Conservation (phyloP, 2,888 invertebrate species). For the Lucinisca nassula region DNA sequence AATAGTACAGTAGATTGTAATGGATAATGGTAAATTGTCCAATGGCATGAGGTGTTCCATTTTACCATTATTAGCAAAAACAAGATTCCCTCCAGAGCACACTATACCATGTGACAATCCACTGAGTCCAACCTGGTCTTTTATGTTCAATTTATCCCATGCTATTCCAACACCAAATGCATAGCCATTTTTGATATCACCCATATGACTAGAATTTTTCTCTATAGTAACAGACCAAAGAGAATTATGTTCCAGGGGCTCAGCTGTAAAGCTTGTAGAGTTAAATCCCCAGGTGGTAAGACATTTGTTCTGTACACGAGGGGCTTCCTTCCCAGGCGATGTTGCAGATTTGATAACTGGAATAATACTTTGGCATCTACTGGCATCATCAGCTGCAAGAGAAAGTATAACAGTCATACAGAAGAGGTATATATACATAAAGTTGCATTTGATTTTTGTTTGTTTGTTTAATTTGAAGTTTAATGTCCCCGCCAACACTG, state of each 20-base stretch:
- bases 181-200: conserved; percentile 82
- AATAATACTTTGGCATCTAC: conserved; percentile 74
- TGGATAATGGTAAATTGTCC: conserved; percentile 81
- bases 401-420: too few relatives aligned
- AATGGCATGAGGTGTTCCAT: conserved; percentile 80
- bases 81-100: conserved; percentile 80
- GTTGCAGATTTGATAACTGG: conserved; percentile 80
- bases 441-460: too few relatives aligned
- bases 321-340: conserved; percentile 74
- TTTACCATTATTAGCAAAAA: conserved; percentile 78
- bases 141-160: conserved; percentile 77
- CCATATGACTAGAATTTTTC: conserved; percentile 82
- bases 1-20: conserved; percentile 79
- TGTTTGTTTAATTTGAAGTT: too few relatives aligned
- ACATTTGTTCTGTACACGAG: conserved; percentile 81
- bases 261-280: conserved; percentile 86
- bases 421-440: too few relatives aligned
- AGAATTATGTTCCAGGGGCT: conserved; percentile 73
- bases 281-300: conserved; percentile 86
- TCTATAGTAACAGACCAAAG: conserved; percentile 85
- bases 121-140: conserved; percentile 85
- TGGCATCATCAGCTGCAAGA: conserved; percentile 73
- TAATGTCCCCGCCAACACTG: too few relatives aligned
- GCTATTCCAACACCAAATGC: conserved; percentile 86
- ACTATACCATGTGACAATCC: conserved; percentile 81